phyloP scores from a whole-genome alignment of 92 coral and sea anemone species.

The Zoanthus solanderi region DNA sequence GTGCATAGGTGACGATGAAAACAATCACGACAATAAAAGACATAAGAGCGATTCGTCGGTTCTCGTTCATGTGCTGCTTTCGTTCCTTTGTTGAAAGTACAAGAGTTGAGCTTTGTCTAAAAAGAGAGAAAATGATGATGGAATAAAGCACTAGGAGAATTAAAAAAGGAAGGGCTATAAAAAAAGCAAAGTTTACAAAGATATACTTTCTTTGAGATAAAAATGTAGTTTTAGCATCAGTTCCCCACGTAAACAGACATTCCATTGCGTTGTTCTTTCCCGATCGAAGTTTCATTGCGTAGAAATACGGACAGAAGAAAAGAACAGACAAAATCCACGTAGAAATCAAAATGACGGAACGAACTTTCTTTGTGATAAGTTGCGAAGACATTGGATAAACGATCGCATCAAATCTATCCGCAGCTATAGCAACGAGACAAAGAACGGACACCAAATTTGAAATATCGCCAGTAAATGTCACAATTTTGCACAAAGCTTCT shows the following conservation, averaged over 20 bases:
- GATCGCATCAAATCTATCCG: constrained; percentile 43
- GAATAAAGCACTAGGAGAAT: background rate
- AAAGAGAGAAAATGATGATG: constrained; percentile 29
- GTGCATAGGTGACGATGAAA: constrained; percentile 11
- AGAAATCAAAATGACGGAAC: background rate
- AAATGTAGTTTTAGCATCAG: background rate
- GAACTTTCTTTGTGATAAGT: constrained; percentile 7
- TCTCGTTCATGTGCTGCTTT: constrained; percentile 17
- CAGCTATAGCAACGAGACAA: constrained; percentile 28
- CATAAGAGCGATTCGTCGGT: constrained; percentile 22
- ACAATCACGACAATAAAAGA: constrained; percentile 8
- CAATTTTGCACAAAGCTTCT: constrained; percentile 32
- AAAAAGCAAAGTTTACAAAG: constrained; percentile 34
- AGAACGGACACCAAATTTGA: constrained; percentile 27
- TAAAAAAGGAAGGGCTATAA: constrained; percentile 22
- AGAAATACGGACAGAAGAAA: constrained; percentile 32
- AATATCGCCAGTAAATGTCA: constrained; percentile 32
- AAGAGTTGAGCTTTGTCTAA: background rate
- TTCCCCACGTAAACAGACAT: constrained; percentile 24
- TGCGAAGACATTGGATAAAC: constrained; percentile 37
- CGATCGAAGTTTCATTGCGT: constrained; percentile 19
- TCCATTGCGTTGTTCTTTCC: constrained; percentile 3
- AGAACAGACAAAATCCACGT: constrained; percentile 23
- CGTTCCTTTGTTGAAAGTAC: constrained; percentile 13
- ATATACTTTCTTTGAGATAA: background rate